Evolutionary conservation across 2,797 vertebrate species (phyloP).

Genomic region (Cyclopterus lumpus): DNA sequence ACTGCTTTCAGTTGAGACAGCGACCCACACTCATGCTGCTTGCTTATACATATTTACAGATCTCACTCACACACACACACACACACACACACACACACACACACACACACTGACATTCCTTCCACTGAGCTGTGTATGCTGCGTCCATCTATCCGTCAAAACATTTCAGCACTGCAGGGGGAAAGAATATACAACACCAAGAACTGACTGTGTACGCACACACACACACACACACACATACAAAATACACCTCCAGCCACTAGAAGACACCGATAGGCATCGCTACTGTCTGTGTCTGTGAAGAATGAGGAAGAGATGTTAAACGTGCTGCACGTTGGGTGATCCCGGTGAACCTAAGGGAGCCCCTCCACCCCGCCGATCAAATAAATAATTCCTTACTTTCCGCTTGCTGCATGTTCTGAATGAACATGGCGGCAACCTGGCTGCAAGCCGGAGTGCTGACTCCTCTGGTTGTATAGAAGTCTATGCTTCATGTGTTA

Average conservation of each 20-base stretch:
- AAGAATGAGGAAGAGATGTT: constrained; percentile 27
- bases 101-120: constrained; percentile 66
- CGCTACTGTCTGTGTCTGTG: constrained; percentile 25
- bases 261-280: no score
- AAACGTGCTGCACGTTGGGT: no score
- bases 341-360: constrained; percentile 4
- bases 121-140: constrained; percentile 74
- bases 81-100: constrained; percentile 10
- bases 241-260: no score
- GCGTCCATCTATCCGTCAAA: constrained; percentile 73
- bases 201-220: constrained; percentile 32
- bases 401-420: constrained; percentile 47
- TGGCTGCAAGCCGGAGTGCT: no score
- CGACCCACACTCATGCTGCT: constrained; percentile 28
- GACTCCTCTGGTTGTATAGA: no score
- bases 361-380: neutral
- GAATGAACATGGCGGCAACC: no score
- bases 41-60: constrained; percentile 43
- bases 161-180: constrained; percentile 68
- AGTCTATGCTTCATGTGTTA: no score
- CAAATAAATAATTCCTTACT: constrained; percentile 61
- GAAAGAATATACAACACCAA: constrained; percentile 59
- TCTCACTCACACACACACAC: constrained; percentile 21
- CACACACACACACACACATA: constrained; percentile 1
- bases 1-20: no score